A percentile compares a stretch with the other conserved stretches of the same genome.
phyloP scores from a whole-genome alignment of 2,888 invertebrate genomes.

The Oxycera nigricornis region DNA sequence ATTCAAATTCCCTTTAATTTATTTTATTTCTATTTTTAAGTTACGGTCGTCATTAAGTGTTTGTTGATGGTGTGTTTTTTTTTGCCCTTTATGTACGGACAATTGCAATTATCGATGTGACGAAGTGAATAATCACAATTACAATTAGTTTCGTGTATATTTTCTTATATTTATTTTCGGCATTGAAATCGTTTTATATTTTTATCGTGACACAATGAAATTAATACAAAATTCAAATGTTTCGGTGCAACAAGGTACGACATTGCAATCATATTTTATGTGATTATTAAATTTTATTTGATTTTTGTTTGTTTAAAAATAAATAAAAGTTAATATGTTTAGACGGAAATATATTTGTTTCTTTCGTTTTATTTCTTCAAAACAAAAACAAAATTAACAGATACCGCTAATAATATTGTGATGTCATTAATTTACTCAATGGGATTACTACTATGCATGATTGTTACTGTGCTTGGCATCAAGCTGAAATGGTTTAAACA shows the following conservation, averaged over 20 bases:
- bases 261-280: neutral
- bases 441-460: conserved; percentile 52
- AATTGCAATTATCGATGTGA: neutral
- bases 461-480: conserved; percentile 59
- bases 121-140: too few species aligned
- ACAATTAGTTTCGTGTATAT: neutral
- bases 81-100: conserved; percentile 1
- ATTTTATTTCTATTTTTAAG: neutral
- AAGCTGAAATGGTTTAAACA: conserved; percentile 65
- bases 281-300: neutral
- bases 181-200: neutral
- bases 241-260: conserved; percentile 9
- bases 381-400: neutral
- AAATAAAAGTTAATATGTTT: neutral
- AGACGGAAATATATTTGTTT: neutral
- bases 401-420: conserved; percentile 3
- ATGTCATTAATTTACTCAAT: conserved; percentile 42
- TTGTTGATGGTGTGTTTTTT: too few species aligned
- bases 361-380: neutral
- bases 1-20: neutral
- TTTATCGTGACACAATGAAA: neutral
- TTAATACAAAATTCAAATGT: neutral
- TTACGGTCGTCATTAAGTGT: neutral
- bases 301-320: too few species aligned
- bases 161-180: neutral